Evolutionary conservation across 2,888 invertebrate genomes (phyloP).

Genomic region (Galerucella pusilla): DNA sequence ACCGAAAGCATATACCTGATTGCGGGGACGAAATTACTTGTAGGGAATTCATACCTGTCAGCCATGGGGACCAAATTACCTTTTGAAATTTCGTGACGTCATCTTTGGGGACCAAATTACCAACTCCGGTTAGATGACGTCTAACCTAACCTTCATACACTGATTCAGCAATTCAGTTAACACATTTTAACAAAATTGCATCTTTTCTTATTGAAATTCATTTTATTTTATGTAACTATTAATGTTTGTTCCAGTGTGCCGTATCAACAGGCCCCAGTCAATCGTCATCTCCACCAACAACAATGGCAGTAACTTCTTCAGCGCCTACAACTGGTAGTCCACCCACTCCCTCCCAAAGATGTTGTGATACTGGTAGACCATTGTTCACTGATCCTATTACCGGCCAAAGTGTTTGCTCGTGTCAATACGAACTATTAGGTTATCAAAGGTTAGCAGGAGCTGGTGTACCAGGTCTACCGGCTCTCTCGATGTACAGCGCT

Average conservation of each 20-base stretch:
- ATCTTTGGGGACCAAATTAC: too few species aligned
- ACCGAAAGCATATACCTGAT: too few species aligned
- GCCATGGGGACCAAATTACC: too few species aligned
- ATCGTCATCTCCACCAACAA: slow-evolving; percentile 56
- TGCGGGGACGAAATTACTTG: too few species aligned
- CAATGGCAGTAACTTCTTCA: slow-evolving; percentile 65
- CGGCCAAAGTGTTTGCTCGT: slow-evolving; percentile 89
- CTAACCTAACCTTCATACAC: too few species aligned
- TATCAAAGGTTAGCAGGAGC: slow-evolving; percentile 80
- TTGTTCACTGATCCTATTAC: slow-evolving; percentile 91
- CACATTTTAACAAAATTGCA: too few species aligned
- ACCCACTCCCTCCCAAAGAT: slow-evolving; percentile 69
- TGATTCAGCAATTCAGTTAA: too few species aligned
- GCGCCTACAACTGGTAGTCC: slow-evolving; percentile 67
- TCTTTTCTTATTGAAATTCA: too few species aligned
- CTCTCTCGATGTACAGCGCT: slow-evolving; percentile 82
- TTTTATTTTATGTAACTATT: too few species aligned
- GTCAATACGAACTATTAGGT: slow-evolving; percentile 89
- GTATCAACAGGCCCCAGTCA: slow-evolving; percentile 66
- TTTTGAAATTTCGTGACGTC: too few species aligned
- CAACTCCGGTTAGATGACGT: too few species aligned
- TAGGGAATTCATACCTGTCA: too few species aligned
- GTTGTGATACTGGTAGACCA: slow-evolving; percentile 93
- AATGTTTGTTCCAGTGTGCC: slow-evolving; percentile 60
- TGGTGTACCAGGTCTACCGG: slow-evolving; percentile 75